Conservation (phyloP, 2,797 vertebrate species). For the Sebastiscus tertius region DNA sequence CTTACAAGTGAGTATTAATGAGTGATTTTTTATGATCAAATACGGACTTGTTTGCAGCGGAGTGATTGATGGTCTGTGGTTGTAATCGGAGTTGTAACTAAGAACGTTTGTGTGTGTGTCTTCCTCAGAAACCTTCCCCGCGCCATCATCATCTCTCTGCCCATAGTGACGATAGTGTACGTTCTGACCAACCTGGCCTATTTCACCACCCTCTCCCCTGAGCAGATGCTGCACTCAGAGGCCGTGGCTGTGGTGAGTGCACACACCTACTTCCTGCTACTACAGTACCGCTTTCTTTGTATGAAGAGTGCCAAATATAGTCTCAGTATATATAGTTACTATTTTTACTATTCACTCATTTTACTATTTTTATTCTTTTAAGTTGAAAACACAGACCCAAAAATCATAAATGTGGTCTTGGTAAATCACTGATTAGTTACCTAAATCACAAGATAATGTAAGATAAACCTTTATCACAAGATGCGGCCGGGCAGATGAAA, state of each 20-base stretch:
- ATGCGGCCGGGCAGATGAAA: no score
- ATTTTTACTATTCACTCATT: not conserved
- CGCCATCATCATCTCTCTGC: conserved; percentile 97
- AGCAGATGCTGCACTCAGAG: conserved; percentile 90
- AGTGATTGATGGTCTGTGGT: not conserved
- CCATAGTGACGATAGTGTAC: conserved; percentile 94
- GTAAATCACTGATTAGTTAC: not conserved
- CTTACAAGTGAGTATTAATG: conserved; percentile 87
- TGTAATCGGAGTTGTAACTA: not conserved
- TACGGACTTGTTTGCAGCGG: not conserved
- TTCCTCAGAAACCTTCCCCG: conserved; percentile 91
- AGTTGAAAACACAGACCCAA: not conserved
- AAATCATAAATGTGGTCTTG: not conserved
- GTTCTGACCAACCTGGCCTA: conserved; percentile 98
- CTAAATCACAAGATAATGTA: not conserved
- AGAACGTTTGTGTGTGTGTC: not conserved
- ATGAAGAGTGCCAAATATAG: not conserved
- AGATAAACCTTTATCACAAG: no score
- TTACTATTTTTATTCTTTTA: not conserved
- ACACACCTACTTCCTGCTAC: not conserved
- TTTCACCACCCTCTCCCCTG: conserved; percentile 91
- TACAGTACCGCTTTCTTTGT: not conserved
- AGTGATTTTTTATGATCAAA: not conserved
- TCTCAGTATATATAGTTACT: no score
- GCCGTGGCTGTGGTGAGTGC: conserved; percentile 92